Evolutionary conservation across 92 coral and sea anemone species (phyloP), one percentile per base, ranked within the genome.

Genomic region (Montipora capitata): DNA sequence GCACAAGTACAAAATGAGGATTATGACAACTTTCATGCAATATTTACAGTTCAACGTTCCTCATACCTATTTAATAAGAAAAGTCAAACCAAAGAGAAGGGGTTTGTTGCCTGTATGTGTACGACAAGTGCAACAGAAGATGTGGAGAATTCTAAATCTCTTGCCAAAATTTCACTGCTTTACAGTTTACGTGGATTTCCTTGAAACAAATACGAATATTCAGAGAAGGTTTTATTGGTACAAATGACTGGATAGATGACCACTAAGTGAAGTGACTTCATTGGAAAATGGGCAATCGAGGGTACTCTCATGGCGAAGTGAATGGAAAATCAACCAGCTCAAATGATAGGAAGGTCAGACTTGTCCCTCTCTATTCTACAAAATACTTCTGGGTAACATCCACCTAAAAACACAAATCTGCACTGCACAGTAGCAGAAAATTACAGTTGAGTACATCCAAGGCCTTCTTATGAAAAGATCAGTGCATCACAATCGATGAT

Each of bases 381-480:
- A 44, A 40, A 35, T 20, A 44, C n/a, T 11, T 35, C 27, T 17
- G n/a, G 15, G 77, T 81, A 74, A 52, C 39, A 51, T 68, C 77
- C 54, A 81, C 68, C 54, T 16, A 49, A 65, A 81, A 56, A 66
- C 77, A 68, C 62, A 80, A 39, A 69, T 40, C 77, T 52, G 77
- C 56, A 43, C n/a, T 78, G 41, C 68, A 38, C 70, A 20, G 15
- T 18, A 20, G 43, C 77, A 40, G 48, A 17, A 41, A 51, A 69
- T 38, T 44, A 67, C 67, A 81, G 5, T 15, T 9, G 5, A 64
- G 38, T 27, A 52, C 41, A 4, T 66, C 44, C 74, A 44, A 65
- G 35, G 39, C 35, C 75, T 66, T 80, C 76, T n/a, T 49, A 7
- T 51, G 16, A 80, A 65, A 66, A 80, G 52, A 68, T 40, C 77